Percentiles rank a stretch among this genome's conserved stretches.
These are phyloP conservation scores for Diploptera punctata DNA, from an alignment of 2,888 invertebrate species.

Conservation along the genomic window DNA sequence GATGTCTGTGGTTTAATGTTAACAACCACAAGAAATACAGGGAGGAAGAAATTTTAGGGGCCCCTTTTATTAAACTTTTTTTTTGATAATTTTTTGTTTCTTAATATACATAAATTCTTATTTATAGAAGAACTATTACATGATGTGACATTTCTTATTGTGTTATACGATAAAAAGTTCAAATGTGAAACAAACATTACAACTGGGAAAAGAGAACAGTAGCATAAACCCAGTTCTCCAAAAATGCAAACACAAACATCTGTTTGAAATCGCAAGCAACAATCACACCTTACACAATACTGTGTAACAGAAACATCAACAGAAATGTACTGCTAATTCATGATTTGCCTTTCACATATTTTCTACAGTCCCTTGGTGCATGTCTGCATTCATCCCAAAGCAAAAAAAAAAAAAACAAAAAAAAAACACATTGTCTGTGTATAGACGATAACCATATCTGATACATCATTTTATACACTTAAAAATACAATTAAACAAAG, in stretches of 20 bases:
- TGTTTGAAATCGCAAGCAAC: conserved; percentile 23
- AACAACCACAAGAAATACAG: conserved; percentile 30
- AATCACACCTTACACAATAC: conserved; percentile 13
- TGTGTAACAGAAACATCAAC: conserved; percentile 16
- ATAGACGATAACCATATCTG: conserved; percentile 8
- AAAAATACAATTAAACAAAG: conserved; percentile 26
- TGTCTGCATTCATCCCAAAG: conserved; percentile 19
- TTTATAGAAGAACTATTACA: conserved; percentile 35
- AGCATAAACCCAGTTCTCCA: conserved; percentile 4
- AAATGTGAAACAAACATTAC: conserved; percentile 32
- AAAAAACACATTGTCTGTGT: conserved; percentile 1
- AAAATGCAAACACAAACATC: conserved; percentile 28
- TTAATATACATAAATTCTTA: conserved; percentile 36
- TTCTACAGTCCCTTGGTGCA: neutral
- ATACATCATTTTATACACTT: conserved; percentile 19
- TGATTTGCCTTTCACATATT: neutral
- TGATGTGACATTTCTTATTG: conserved; percentile 23
- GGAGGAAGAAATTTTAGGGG: conserved; percentile 32
- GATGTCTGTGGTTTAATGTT: conserved; percentile 16
- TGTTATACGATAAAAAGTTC: conserved; percentile 31
- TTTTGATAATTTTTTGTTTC: conserved; percentile 25
- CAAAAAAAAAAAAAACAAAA: conserved; percentile 6
- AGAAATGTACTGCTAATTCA: neutral
- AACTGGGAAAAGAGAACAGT: conserved; percentile 6
- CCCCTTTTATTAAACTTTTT: conserved; percentile 30